phyloP scores from a whole-genome alignment of 1,140 invertebrate species.

The Drosophila ficusphila region DNA sequence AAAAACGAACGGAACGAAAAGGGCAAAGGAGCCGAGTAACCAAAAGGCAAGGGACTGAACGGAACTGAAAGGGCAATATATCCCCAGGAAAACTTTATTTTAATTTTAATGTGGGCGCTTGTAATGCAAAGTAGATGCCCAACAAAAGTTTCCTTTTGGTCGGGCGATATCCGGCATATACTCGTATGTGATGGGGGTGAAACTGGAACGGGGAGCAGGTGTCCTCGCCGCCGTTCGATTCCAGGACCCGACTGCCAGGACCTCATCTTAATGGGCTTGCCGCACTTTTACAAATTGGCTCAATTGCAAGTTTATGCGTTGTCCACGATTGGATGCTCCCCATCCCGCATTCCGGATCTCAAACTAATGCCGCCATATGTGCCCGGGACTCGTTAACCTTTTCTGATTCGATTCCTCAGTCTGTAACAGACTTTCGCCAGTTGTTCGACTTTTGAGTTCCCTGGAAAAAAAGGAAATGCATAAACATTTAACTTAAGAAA shows the following conservation, averaged over 20 bases:
- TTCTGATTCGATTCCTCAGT: conserved; percentile 62
- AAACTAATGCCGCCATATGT: conserved; percentile 79
- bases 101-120: conserved; percentile 78
- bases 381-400: conserved; percentile 76
- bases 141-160: conserved; percentile 31
- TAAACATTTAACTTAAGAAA: too few species aligned
- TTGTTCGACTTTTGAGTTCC: conserved; percentile 15
- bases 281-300: conserved; percentile 82
- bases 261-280: conserved; percentile 73
- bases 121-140: conserved; percentile 70
- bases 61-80: conserved; percentile 28
- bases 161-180: conserved; percentile 1
- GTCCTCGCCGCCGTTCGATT: conserved; percentile 18
- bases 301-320: conserved; percentile 80
- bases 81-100: conserved; percentile 66
- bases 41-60: background rate
- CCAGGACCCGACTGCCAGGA: conserved; percentile 14
- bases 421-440: conserved; percentile 9
- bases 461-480: background rate
- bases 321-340: conserved; percentile 32
- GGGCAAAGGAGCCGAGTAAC: background rate
- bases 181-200: background rate
- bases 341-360: background rate
- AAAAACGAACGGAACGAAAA: background rate
- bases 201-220: conserved; percentile 21